Conservation (phyloP, 2,888 invertebrate species). For the Scaptomyza cyrtandrae region DNA sequence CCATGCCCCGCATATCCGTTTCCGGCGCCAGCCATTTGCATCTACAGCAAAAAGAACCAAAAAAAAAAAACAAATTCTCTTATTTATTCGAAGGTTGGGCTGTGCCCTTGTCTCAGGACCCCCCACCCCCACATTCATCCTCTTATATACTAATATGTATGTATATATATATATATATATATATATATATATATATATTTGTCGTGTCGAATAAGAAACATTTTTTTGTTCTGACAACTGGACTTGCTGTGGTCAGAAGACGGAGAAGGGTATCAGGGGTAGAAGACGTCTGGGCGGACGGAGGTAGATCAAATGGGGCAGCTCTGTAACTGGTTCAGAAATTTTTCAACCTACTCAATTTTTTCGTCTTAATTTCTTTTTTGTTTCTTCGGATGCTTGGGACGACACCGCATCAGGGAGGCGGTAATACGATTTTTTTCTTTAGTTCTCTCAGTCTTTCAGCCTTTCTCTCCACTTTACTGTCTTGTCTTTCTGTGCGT, state of each 20-base stretch:
- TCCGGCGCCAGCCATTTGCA: slow-evolving; percentile 78
- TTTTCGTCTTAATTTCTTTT: slow-evolving; percentile 81
- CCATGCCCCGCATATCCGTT: slow-evolving; percentile 67
- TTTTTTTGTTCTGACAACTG: slow-evolving; percentile 61
- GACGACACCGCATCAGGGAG: slow-evolving; percentile 60
- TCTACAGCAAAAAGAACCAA: slow-evolving; percentile 48
- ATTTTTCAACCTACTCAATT: slow-evolving; percentile 82
- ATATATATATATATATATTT: slow-evolving; percentile 33
- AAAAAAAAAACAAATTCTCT: slow-evolving; percentile 55
- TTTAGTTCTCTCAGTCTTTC: slow-evolving; percentile 44
- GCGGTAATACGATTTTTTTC: slow-evolving; percentile 81
- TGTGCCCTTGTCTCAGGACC: slow-evolving; percentile 1
- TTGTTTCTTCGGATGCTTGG: slow-evolving; percentile 66
- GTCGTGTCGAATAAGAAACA: slow-evolving; percentile 74
- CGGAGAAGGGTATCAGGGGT: background rate
- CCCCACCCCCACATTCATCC: background rate
- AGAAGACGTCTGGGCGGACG: background rate
- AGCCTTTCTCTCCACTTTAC: slow-evolving; percentile 10
- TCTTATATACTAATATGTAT: slow-evolving; percentile 6
- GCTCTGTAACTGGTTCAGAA: slow-evolving; percentile 73
- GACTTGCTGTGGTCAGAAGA: slow-evolving; percentile 37
- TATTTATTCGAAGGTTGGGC: slow-evolving; percentile 68
- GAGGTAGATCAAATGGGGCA: slow-evolving; percentile 17
- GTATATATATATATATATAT: slow-evolving; percentile 5
- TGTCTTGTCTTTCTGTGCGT: slow-evolving; percentile 51